Evolutionary conservation across 2,113 vertebrate genomes (phyloP).

Genomic region (Lethenteron reissneri): DNA sequence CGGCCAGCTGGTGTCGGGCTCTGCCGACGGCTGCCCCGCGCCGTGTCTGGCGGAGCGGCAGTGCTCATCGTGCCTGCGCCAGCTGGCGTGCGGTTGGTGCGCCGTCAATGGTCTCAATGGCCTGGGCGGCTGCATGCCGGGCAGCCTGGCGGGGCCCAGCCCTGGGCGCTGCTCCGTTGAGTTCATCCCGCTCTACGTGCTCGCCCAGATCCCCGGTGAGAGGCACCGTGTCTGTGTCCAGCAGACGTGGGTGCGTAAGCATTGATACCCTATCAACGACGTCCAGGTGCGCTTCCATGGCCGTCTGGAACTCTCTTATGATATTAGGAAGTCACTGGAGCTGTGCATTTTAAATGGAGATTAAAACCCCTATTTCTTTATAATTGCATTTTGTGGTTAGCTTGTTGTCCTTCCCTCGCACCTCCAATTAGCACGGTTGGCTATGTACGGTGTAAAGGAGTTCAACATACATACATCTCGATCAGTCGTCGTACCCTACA

Average conservation of each 20-base stretch:
- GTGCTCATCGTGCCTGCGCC: slow-evolving; percentile 51
- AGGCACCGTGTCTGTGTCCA: background rate
- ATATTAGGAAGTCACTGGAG: no score
- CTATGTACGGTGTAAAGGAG: no score
- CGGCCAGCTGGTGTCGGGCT: slow-evolving; percentile 42
- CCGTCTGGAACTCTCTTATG: no score
- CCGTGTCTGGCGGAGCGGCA: slow-evolving; percentile 48
- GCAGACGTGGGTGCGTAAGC: background rate
- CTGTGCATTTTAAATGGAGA: no score
- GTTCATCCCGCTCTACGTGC: background rate
- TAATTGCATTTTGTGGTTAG: no score
- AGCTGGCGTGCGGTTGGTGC: slow-evolving; percentile 70
- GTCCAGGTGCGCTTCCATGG: no score
- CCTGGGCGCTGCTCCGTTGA: slow-evolving; percentile 13
- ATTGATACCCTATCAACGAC: no score
- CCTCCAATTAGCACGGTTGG: no score
- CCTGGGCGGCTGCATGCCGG: slow-evolving; percentile 45
- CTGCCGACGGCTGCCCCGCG: slow-evolving; percentile 41
- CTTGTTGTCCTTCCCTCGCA: no score
- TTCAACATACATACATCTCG: no score
- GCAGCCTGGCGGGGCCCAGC: slow-evolving; percentile 35
- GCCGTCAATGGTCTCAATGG: slow-evolving; percentile 36
- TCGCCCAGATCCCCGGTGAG: background rate
- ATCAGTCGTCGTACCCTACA: no score
- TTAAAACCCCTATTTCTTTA: no score